phyloP scores from a whole-genome alignment of 2,888 invertebrate species.

The Drosophila neonasuta region DNA sequence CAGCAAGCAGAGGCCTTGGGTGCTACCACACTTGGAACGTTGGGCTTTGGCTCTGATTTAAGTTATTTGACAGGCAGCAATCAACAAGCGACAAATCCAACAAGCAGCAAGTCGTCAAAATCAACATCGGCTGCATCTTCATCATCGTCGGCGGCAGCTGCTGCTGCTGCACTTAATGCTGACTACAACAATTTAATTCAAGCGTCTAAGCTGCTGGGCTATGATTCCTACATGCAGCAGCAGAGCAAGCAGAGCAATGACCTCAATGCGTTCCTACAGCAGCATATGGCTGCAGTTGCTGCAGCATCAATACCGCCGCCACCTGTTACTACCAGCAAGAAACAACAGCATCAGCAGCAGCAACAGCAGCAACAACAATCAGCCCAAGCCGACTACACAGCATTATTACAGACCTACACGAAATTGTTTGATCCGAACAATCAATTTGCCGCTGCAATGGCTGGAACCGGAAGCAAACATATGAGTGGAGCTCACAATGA shows the following conservation, averaged over 20 bases:
- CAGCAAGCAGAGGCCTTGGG: conserved; percentile 82
- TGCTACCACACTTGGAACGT: conserved; percentile 80
- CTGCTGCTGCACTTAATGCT: conserved; percentile 76
- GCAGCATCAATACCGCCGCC: conserved; percentile 71
- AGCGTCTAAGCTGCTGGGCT: conserved; percentile 81
- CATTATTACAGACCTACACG: conserved; percentile 81
- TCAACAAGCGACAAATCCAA: conserved; percentile 28
- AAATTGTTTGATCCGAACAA: conserved; percentile 81
- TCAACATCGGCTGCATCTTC: conserved; percentile 43
- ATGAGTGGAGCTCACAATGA: conserved; percentile 76
- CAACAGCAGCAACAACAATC: conserved; percentile 67
- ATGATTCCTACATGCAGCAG: conserved; percentile 81
- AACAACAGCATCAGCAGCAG: conserved; percentile 69
- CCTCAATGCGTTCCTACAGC: conserved; percentile 80
- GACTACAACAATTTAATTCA: conserved; percentile 81
- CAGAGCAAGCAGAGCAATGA: conserved; percentile 79
- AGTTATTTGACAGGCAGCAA: conserved; percentile 79
- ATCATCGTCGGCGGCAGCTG: conserved; percentile 69
- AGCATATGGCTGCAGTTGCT: conserved; percentile 80
- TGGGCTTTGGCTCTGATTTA: conserved; percentile 81
- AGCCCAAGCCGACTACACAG: conserved; percentile 79
- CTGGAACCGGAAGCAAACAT: conserved; percentile 61
- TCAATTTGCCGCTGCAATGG: conserved; percentile 75
- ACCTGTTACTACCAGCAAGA: conserved; percentile 56
- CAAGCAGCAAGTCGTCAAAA: conserved; percentile 64